Conservation (phyloP, 2,797 vertebrate genomes). For the Tadarida brasiliensis region DNA sequence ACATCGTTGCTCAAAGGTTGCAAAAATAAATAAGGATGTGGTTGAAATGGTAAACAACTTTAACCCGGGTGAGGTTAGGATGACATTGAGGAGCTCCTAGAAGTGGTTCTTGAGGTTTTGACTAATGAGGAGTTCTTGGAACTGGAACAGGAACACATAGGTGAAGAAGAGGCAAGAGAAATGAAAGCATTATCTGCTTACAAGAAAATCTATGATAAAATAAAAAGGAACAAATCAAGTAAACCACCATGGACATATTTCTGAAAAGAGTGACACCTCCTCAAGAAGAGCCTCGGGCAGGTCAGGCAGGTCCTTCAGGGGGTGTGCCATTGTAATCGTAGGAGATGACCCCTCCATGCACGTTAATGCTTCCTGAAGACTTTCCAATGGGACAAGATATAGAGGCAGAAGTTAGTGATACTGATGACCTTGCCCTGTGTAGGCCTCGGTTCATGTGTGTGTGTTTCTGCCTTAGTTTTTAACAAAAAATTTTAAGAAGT, state of each 20-base stretch:
- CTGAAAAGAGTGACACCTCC: not conserved
- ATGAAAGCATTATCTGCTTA: not conserved
- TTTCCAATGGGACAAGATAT: not conserved
- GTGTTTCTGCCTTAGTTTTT: not conserved
- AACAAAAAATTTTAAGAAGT: not conserved
- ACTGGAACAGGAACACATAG: not conserved
- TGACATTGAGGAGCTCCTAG: not conserved
- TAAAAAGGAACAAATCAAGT: not conserved
- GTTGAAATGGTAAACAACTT: not conserved
- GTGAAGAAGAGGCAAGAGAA: not conserved
- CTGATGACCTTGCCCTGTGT: not conserved
- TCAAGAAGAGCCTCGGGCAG: not conserved
- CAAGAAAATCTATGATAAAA: not conserved
- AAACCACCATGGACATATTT: not conserved
- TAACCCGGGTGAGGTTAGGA: not conserved
- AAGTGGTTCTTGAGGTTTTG: not conserved
- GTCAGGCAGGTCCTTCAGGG: not conserved
- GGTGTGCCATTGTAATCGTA: not conserved
- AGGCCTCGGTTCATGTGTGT: not conserved
- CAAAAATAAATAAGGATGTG: not conserved
- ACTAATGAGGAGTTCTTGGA: not conserved
- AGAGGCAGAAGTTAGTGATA: not conserved
- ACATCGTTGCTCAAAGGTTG: not conserved
- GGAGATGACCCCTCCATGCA: not conserved
- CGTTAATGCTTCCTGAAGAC: not conserved